phyloP scores from a whole-genome alignment of 2,113 vertebrate genomes.

The Rhinolophus sinicus region DNA sequence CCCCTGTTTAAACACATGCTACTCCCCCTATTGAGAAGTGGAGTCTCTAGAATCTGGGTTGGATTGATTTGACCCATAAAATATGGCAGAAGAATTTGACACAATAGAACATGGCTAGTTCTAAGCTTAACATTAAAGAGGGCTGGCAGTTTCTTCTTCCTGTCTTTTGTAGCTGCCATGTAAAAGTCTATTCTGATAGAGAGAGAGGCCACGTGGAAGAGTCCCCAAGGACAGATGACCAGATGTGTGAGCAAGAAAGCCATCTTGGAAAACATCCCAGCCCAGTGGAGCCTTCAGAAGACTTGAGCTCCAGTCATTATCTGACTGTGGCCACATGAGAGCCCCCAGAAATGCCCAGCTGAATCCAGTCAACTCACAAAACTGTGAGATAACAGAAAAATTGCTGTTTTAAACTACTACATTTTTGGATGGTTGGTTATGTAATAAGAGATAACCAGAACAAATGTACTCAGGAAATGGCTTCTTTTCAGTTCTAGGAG shows the following conservation, averaged over 20 bases:
- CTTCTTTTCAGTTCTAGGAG: not conserved
- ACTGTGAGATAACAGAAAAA: not conserved
- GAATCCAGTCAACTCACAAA: not conserved
- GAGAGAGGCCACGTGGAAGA: not conserved
- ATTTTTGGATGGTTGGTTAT: not conserved
- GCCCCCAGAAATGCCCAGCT: not conserved
- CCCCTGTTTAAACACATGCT: not conserved
- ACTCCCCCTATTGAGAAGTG: not conserved
- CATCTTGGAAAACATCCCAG: not conserved
- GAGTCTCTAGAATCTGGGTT: not conserved
- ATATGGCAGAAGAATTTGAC: not conserved
- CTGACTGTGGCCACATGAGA: not conserved
- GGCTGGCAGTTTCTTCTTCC: not conserved
- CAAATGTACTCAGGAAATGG: not conserved
- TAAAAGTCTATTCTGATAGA: not conserved
- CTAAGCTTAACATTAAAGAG: not conserved
- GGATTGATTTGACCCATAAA: not conserved
- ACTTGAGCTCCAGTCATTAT: not conserved
- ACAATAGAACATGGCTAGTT: not conserved
- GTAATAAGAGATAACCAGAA: not conserved
- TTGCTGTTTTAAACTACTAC: not conserved
- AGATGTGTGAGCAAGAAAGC: not conserved
- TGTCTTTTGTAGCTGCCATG: not conserved
- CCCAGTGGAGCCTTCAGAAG: not conserved
- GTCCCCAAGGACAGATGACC: not conserved